A percentile compares a stretch with the other conserved stretches of the same genome.
Evolutionary conservation across 2,113 vertebrate species (phyloP).

Genomic region (Poecile atricapillus): DNA sequence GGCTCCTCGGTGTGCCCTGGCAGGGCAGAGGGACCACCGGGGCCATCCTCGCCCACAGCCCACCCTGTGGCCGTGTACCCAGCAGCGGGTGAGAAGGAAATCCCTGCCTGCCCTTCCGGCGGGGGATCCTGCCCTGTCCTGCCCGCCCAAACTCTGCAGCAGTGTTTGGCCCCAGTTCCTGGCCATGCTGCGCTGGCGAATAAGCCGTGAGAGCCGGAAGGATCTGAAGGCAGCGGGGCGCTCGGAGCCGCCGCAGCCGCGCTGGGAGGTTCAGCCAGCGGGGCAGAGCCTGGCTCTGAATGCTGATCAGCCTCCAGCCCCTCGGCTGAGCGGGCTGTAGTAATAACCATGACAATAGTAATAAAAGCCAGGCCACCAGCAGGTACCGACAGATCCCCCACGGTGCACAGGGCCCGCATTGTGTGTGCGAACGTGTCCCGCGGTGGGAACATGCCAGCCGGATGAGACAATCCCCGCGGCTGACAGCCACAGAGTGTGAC

Average conservation of each 20-base stretch:
- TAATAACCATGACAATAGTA: slow-evolving; percentile 51
- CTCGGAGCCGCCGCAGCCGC: not conserved
- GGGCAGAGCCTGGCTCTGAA: slow-evolving; percentile 11
- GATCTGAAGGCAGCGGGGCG: slow-evolving; percentile 41
- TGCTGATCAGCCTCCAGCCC: not conserved
- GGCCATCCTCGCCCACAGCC: not conserved
- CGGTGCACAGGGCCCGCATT: slow-evolving; percentile 53
- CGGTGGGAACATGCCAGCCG: slow-evolving; percentile 60
- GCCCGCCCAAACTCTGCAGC: not conserved
- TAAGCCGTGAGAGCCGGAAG: slow-evolving; percentile 29
- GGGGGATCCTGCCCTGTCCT: not conserved
- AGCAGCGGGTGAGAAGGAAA: not conserved
- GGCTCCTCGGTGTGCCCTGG: not conserved
- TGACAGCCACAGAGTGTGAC: not conserved
- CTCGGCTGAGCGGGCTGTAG: not conserved
- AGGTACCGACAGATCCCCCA: slow-evolving; percentile 58
- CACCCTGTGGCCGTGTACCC: not conserved
- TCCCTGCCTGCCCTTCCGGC: not conserved
- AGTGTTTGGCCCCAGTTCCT: not conserved
- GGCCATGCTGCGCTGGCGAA: not conserved
- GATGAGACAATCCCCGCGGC: slow-evolving; percentile 48
- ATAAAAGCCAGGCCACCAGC: slow-evolving; percentile 56
- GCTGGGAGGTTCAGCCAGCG: not conserved
- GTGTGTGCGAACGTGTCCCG: slow-evolving; percentile 20
- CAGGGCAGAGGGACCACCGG: not conserved